Conservation (phyloP, 1,140 invertebrate genomes). For the Pentalonia nigronervosa region DNA sequence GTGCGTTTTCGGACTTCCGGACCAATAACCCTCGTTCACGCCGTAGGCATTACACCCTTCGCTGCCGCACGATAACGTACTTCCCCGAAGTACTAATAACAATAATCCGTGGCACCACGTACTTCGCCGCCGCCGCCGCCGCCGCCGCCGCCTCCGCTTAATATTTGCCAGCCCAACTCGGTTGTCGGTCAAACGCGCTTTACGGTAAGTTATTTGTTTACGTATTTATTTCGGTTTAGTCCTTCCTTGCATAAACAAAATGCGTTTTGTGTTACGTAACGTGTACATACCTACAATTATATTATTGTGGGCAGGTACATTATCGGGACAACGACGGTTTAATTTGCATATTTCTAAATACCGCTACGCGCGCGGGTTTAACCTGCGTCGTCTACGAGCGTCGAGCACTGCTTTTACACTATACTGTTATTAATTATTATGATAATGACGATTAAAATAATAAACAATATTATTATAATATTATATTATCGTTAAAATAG, state of each 20-base stretch:
- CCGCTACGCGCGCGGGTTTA: background rate
- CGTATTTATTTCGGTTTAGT: background rate
- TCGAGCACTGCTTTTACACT: background rate
- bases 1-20: background rate
- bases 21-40: background rate
- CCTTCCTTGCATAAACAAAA: background rate
- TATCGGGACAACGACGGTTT: background rate
- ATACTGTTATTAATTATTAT: background rate
- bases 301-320: background rate
- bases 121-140: background rate
- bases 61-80: background rate
- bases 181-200: background rate
- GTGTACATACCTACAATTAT: background rate
- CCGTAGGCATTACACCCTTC: background rate
- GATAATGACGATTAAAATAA: background rate
- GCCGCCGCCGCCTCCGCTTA: background rate
- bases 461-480: background rate
- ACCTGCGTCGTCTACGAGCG: background rate
- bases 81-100: background rate
- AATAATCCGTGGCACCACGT: background rate
- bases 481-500: slow-evolving; percentile 31
- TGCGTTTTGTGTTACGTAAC: background rate
- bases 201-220: background rate
- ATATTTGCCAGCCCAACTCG: background rate
- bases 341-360: background rate